Conservation (phyloP, 2,888 invertebrate genomes). For the Lepidonotus clava region DNA sequence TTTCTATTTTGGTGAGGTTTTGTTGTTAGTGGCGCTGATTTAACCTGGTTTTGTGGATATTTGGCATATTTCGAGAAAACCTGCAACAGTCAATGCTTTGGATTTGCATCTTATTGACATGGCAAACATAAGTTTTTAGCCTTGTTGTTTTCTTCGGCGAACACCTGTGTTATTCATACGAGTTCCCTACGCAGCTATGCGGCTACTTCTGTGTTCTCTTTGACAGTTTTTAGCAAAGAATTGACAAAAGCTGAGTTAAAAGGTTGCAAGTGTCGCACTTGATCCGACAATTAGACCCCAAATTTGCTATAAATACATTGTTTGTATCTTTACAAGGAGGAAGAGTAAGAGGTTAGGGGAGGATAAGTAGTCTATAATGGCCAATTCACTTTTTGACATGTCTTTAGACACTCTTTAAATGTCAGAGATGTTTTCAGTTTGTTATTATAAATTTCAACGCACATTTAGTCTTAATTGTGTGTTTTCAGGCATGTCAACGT, state of each 20-base stretch:
- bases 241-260: background rate
- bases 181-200: background rate
- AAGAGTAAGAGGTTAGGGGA: background rate
- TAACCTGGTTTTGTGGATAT: background rate
- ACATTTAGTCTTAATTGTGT: background rate
- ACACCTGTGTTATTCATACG: background rate
- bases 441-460: too few species aligned
- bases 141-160: background rate
- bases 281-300: background rate
- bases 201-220: background rate
- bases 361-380: too few species aligned
- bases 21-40: background rate
- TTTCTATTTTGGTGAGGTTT: background rate
- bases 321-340: background rate
- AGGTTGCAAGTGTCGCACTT: background rate
- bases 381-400: too few species aligned
- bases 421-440: too few species aligned
- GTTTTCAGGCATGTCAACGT: conserved; percentile 61
- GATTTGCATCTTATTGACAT: conserved; percentile 11
- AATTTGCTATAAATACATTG: background rate
- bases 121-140: background rate
- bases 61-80: background rate
- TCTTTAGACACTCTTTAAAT: too few species aligned
- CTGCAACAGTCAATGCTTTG: background rate
- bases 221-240: background rate